Evolutionary conservation across 1,140 invertebrate genomes (phyloP), one percentile per base, ranked within the genome.

Genomic region (Drosophila orena): DNA sequence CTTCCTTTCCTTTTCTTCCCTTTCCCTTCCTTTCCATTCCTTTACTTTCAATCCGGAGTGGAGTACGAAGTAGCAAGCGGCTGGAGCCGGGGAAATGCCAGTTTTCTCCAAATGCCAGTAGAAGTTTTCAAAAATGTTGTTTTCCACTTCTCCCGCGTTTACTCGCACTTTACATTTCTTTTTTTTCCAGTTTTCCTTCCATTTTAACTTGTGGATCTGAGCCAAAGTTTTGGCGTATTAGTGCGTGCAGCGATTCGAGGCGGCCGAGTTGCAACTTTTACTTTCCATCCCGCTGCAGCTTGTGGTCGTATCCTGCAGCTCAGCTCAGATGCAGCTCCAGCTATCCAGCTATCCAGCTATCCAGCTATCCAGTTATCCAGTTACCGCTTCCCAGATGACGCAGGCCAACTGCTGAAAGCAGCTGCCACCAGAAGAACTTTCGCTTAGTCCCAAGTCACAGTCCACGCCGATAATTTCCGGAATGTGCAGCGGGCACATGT

Each of bases 241-340:
- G 72, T 53, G 62, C 69, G 69, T 73, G 69, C 50, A 24, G 42
- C 66, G 61, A 62, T 70, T 72, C 52, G 44, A 65, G 35, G 35
- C 30, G 57, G 46, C 22, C 59, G 47, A 42, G 71, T 74, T 81
- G 81, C 62, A 78, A 81, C 77, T 85, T 85, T 75, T 85, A 77
- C 66, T 85, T 79, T 84, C 37, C 65, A 52, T 53, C 10, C 40
- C 38, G 50, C 40, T 66, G 66, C 20, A 60, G 42, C 11, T 52
- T 62, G 70, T 50, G 50, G 65, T 30, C 30, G 30, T 8, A 3
- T 30, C 30, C 56, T 46, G 46, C 55, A 10, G 27, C 7, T 30
- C 27, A 30, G 8, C 44, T 47, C 43, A 20, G 30, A 30, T 46
- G 17, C 60, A 61, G 50, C 10, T 30, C 30, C 4, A 1, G 27